A percentile compares a stretch with the other conserved stretches of the same genome.
phyloP scores from a whole-genome alignment of 2,888 invertebrate species.

The Rapana venosa region DNA sequence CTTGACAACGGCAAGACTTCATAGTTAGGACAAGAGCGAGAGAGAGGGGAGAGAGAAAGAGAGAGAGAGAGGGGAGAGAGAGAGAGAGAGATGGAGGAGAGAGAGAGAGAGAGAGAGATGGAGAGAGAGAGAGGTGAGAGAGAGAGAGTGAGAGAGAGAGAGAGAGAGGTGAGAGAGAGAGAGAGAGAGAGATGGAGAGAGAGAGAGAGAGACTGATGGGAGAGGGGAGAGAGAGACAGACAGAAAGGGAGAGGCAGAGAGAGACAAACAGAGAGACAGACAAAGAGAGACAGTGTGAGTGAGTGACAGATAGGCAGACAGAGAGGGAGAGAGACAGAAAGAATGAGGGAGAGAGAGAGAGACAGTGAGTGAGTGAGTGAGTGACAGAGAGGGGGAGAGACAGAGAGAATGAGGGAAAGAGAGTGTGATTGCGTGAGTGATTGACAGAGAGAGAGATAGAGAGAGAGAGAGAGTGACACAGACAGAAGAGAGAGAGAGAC shows the following conservation, averaged over 20 bases:
- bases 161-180: neutral
- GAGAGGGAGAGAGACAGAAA: neutral
- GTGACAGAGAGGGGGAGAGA: neutral
- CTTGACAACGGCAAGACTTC: too few species aligned
- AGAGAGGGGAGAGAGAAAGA: neutral
- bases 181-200: neutral
- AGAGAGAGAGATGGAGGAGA: too few species aligned
- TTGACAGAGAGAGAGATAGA: neutral
- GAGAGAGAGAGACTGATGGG: neutral
- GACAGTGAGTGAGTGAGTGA: neutral
- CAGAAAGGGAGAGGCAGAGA: neutral
- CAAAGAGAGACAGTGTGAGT: neutral
- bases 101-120: neutral
- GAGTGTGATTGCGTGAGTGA: neutral
- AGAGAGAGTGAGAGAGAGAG: neutral
- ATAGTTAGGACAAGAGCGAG: neutral
- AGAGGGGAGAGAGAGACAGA: neutral
- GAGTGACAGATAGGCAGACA: neutral
- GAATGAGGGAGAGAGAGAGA: neutral
- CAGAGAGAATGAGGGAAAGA: neutral
- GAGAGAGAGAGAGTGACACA: neutral
- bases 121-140: neutral
- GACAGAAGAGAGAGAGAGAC: neutral
- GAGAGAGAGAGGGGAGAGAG: neutral
- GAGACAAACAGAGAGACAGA: neutral